phyloP scores from a whole-genome alignment of 2,113 vertebrate genomes.

The Porphyrio hochstetteri region DNA sequence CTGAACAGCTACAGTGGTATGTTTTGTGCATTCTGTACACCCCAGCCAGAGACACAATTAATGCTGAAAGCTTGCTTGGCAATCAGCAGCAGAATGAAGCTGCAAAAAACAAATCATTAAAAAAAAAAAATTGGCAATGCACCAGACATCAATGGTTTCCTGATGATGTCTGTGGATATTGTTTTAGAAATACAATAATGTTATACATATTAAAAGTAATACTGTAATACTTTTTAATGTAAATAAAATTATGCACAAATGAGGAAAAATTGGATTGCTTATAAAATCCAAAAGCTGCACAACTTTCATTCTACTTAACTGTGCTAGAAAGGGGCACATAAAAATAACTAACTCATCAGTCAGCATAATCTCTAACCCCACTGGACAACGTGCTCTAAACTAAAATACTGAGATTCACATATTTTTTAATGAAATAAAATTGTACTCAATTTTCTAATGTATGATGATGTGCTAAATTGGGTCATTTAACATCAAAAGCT shows the following conservation, averaged over 20 bases:
- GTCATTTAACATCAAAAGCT: not conserved
- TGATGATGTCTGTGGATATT: not conserved
- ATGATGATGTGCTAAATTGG: not conserved
- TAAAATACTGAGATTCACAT: not conserved
- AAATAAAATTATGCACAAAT: not conserved
- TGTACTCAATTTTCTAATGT: not conserved
- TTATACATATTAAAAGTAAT: not conserved
- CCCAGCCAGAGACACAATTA: conserved; percentile 22
- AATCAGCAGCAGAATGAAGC: not conserved
- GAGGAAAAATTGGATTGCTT: not conserved
- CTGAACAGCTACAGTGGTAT: not conserved
- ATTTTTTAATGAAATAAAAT: not conserved
- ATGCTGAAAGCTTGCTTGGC: conserved; percentile 33
- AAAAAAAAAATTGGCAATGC: not conserved
- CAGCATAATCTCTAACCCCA: not conserved
- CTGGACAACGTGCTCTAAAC: not conserved
- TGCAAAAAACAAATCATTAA: conserved; percentile 41
- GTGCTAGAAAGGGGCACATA: not conserved
- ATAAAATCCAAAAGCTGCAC: not conserved
- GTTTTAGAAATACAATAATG: not conserved
- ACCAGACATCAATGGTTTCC: not conserved
- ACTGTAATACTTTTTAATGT: not conserved
- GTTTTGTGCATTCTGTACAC: not conserved
- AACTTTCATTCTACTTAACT: not conserved
- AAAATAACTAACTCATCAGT: not conserved